Evolutionary conservation across 2,888 invertebrate genomes (phyloP).

Genomic region (Iselma pallidipennis): DNA sequence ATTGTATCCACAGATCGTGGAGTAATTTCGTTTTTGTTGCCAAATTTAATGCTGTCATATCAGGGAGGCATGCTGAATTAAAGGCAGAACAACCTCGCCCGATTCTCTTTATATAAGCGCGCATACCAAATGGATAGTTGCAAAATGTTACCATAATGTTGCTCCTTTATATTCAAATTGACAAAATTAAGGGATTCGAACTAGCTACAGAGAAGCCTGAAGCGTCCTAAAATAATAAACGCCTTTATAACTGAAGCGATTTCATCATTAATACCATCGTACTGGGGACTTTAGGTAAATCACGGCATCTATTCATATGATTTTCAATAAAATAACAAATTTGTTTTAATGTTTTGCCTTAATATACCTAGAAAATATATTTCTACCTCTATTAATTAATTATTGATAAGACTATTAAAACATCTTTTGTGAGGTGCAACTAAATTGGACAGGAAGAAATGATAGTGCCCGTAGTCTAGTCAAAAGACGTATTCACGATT

Average conservation of each 20-base stretch:
- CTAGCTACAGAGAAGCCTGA: neutral
- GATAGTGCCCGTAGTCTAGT: neutral
- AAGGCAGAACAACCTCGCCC: conserved; percentile 1
- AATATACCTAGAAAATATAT: no score
- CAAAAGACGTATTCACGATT: conserved; percentile 37
- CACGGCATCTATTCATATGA: neutral
- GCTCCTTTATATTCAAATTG: conserved; percentile 8
- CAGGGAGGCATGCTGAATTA: conserved; percentile 12
- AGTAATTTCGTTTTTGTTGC: conserved; percentile 31
- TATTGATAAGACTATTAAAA: no score
- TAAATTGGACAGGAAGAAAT: neutral
- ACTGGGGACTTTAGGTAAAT: neutral
- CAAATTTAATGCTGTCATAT: conserved; percentile 31
- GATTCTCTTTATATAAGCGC: conserved; percentile 8
- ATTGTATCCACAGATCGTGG: conserved; percentile 32
- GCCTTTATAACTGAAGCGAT: neutral
- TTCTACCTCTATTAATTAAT: no score
- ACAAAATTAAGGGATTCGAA: conserved; percentile 4
- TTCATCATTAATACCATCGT: neutral
- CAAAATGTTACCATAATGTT: conserved; percentile 4
- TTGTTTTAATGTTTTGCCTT: no score
- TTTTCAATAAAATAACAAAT: neutral
- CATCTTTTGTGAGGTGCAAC: no score
- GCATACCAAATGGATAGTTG: conserved; percentile 5
- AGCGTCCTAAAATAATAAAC: conserved; percentile 2